Evolutionary conservation across 2,797 vertebrate species (phyloP).

Genomic region (Peromyscus eremicus): DNA sequence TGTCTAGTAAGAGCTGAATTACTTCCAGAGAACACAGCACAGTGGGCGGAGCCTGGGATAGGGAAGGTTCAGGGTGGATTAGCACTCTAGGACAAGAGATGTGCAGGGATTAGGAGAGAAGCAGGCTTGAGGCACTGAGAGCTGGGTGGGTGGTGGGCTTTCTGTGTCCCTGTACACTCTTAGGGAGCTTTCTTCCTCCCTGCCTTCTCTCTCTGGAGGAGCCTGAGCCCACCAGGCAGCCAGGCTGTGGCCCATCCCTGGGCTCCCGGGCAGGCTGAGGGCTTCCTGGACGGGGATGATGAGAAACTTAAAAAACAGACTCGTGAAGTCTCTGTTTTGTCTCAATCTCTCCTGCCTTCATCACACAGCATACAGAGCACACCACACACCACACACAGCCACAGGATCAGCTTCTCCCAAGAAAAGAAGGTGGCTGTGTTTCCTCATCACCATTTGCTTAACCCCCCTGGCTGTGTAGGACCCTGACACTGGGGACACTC

Average conservation of each 20-base stretch:
- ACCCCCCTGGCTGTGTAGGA: background rate
- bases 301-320: background rate
- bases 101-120: background rate
- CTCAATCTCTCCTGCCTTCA: too few species aligned
- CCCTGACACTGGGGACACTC: background rate
- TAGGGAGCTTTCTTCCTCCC: background rate
- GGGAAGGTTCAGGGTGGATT: background rate
- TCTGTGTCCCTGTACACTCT: rapidly evolving
- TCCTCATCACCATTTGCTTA: background rate
- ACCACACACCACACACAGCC: background rate
- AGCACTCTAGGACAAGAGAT: background rate
- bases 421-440: background rate
- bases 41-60: background rate
- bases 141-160: too few species aligned
- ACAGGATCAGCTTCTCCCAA: background rate
- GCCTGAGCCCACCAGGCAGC: background rate
- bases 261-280: background rate
- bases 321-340: background rate
- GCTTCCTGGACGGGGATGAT: background rate
- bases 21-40: background rate
- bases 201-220: background rate
- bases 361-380: background rate
- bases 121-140: background rate
- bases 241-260: background rate
- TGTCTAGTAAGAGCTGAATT: background rate